A percentile compares a stretch with the other conserved stretches of the same genome.
These are phyloP conservation scores for Dasyprocta punctata DNA, from an alignment of 2,113 vertebrate species.

Conservation along the genomic window DNA sequence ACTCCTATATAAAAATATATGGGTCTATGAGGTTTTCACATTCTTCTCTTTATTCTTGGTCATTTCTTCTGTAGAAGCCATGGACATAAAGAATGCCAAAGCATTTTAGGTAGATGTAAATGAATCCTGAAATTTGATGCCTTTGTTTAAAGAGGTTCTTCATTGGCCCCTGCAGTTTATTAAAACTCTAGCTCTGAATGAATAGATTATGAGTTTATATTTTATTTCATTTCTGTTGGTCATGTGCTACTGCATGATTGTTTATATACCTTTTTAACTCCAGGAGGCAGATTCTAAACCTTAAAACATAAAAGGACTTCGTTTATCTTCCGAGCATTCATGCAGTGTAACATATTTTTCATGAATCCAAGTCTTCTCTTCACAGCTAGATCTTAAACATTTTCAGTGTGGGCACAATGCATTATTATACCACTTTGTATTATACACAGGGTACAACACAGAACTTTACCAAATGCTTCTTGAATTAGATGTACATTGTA, in stretches of 20 bases:
- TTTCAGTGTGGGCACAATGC: rapidly evolving
- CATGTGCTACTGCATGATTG: neutral
- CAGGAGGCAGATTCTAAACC: neutral
- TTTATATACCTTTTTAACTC: neutral
- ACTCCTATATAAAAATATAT: neutral
- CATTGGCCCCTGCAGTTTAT: neutral
- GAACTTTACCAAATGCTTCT: neutral
- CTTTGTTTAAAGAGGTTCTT: neutral
- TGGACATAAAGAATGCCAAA: neutral
- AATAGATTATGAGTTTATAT: neutral
- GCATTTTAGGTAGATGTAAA: neutral
- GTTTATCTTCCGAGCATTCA: constrained; percentile 22
- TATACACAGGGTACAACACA: neutral
- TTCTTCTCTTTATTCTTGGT: neutral
- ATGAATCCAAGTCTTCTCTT: neutral
- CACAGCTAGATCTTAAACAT: neutral
- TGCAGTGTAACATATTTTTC: neutral
- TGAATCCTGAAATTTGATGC: neutral
- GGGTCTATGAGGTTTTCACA: neutral
- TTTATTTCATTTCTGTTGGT: neutral
- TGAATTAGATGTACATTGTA: neutral
- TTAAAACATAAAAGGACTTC: neutral
- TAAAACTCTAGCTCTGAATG: neutral
- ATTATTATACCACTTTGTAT: neutral
- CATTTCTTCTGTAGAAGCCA: neutral